Conservation (phyloP, 2,113 vertebrate species). For the Pseudorhombus dupliciocellatus region DNA sequence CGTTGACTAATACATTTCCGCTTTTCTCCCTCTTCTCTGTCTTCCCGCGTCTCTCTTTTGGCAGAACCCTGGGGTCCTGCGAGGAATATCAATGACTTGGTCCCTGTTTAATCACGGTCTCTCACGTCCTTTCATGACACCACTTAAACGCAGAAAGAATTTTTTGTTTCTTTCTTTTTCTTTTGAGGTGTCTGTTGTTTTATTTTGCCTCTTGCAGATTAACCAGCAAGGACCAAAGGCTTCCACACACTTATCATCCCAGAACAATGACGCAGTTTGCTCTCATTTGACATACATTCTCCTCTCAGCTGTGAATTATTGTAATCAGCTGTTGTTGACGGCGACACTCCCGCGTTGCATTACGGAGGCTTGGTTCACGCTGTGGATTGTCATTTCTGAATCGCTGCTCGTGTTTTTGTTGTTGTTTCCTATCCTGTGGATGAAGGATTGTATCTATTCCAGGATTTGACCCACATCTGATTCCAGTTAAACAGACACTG, state of each 20-base stretch:
- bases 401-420: constrained; percentile 18
- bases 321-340: constrained; percentile 4
- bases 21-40: constrained; percentile 59
- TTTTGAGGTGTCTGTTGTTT: constrained; percentile 24
- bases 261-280: constrained; percentile 11
- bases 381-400: constrained; percentile 7
- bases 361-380: background rate
- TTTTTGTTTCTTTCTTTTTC: constrained; percentile 51
- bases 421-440: background rate
- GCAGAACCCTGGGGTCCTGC: constrained; percentile 66
- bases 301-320: background rate
- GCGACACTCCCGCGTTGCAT: background rate
- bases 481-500: constrained; percentile 44
- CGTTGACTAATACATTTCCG: constrained; percentile 81
- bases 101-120: constrained; percentile 74
- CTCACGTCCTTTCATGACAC: constrained; percentile 31
- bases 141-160: constrained; percentile 31
- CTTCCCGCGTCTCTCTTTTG: constrained; percentile 68
- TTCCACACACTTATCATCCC: background rate
- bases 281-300: constrained; percentile 15
- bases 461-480: constrained; percentile 45
- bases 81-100: constrained; percentile 81
- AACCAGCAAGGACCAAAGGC: constrained; percentile 15
- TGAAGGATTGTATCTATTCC: constrained; percentile 36
- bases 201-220: constrained; percentile 13